Evolutionary conservation across 1,140 invertebrate species (phyloP).

Genomic region (Adelges cooleyi): DNA sequence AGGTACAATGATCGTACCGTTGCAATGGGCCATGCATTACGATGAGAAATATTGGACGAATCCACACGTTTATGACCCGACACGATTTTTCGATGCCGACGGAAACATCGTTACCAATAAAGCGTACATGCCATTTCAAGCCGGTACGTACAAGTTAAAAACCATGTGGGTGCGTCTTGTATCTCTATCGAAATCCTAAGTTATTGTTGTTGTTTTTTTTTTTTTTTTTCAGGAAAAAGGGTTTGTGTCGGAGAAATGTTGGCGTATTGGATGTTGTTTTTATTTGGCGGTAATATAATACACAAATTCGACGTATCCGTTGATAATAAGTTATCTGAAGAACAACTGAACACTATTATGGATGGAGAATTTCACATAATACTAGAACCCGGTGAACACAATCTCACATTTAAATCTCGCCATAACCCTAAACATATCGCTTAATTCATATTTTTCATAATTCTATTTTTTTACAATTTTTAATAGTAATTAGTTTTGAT

Average conservation of each 20-base stretch:
- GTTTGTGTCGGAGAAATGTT: constrained; percentile 78
- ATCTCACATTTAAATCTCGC: not conserved
- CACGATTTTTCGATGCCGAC: constrained; percentile 56
- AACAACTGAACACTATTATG: constrained; percentile 35
- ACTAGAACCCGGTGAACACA: constrained; percentile 35
- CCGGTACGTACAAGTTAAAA: constrained; percentile 44
- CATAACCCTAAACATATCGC: no score
- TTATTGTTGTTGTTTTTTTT: no score
- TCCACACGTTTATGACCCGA: constrained; percentile 58
- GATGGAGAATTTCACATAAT: constrained; percentile 59
- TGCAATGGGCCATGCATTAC: constrained; percentile 76
- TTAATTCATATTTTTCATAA: no score
- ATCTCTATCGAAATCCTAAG: no score
- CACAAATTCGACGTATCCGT: constrained; percentile 44
- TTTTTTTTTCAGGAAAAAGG: constrained; percentile 58
- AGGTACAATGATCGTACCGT: constrained; percentile 55
- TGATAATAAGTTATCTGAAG: not conserved
- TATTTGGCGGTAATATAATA: constrained; percentile 53
- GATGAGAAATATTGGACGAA: constrained; percentile 56
- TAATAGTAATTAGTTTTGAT: no score
- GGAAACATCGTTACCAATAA: constrained; percentile 51
- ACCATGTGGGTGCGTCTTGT: no score
- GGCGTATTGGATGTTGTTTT: constrained; percentile 58
- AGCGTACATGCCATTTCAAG: constrained; percentile 74
- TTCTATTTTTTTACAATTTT: no score